Base-by-base conservation (phyloP, 2,797 vertebrate species). In the Buceros bicornis region DNA sequence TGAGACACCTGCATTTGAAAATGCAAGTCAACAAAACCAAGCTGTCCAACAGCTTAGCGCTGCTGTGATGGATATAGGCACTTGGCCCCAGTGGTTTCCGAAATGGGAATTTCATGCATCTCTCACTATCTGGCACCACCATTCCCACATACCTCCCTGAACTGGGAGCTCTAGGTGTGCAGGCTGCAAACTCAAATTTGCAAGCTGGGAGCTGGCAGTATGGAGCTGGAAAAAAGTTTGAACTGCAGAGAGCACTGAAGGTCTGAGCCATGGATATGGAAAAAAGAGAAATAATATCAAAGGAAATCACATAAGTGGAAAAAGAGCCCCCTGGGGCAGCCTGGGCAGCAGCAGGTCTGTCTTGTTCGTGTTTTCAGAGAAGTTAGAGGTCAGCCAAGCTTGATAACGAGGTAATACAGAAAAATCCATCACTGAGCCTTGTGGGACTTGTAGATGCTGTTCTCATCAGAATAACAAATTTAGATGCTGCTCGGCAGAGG, bases 271-370 rank as follows among this genome's bases (percentile, higher is more conserved):
- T 89, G 93, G 58, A 82, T 96, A 95, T 86, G 53, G 91, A 87
- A 91, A 95, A 90, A 70, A 65, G 85, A 95, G 96, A 93, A 97
- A 87, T 96, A 95, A 96, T 95, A 97, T 93, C 93, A 95, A 97
- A 96, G 95, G 94, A 96, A 97, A 96, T 96, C 93, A 80, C 88
- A 93, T 97, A 95, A 97, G 96, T 97, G 94, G 96, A 86, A 96
- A 97, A 97, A 95, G 96, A 96, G 87, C 85, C 94, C 89, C 93
- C 62, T 87, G 95, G 94, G 92, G 93, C 92, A 94, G 61, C 84
- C 81, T 56, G 69, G 84, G 90, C 93, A 94, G 87, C 92, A 96
- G 81, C 89, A 82, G 89, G 87, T 95, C 91, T 90, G 71, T 93
- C 94, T 95, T 89, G 93, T 82, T 92, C 92, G 7, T 70, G 84